phyloP scores from a whole-genome alignment of 2,113 vertebrate species.

The Oryzias curvinotus region DNA sequence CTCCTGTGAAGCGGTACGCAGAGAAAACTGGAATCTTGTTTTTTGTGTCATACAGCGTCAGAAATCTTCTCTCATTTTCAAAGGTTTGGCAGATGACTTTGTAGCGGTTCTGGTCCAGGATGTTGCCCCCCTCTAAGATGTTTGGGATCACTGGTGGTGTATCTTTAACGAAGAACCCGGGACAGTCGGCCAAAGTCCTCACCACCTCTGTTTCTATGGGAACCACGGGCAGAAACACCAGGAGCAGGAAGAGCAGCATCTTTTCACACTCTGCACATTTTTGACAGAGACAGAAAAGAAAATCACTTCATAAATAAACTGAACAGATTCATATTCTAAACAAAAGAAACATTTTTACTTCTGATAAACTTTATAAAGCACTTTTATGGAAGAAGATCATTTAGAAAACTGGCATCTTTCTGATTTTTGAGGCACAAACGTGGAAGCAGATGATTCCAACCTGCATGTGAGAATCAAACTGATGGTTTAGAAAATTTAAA shows the following conservation, averaged over 20 bases:
- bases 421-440: background rate
- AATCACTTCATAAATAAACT: too few species aligned
- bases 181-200: background rate
- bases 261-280: background rate
- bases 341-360: too few species aligned
- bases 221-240: slow-evolving; percentile 3
- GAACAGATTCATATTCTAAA: too few species aligned
- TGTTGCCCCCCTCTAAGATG: slow-evolving; percentile 4
- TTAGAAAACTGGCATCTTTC: too few species aligned
- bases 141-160: slow-evolving; percentile 13
- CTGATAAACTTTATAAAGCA: too few species aligned
- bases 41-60: slow-evolving; percentile 36
- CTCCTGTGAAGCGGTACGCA: slow-evolving; percentile 12
- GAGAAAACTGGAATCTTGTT: slow-evolving; percentile 56
- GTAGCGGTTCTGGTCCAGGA: slow-evolving; percentile 20
- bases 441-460: too few species aligned
- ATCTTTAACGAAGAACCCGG: background rate
- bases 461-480: too few species aligned
- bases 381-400: too few species aligned
- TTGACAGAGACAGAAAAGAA: too few species aligned
- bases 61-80: fast-evolving
- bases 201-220: slow-evolving; percentile 13
- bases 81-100: slow-evolving; percentile 40
- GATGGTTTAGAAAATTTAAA: too few species aligned
- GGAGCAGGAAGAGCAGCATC: background rate